phyloP scores from a whole-genome alignment of 2,888 invertebrate genomes.

The Hecatera dysodea region DNA sequence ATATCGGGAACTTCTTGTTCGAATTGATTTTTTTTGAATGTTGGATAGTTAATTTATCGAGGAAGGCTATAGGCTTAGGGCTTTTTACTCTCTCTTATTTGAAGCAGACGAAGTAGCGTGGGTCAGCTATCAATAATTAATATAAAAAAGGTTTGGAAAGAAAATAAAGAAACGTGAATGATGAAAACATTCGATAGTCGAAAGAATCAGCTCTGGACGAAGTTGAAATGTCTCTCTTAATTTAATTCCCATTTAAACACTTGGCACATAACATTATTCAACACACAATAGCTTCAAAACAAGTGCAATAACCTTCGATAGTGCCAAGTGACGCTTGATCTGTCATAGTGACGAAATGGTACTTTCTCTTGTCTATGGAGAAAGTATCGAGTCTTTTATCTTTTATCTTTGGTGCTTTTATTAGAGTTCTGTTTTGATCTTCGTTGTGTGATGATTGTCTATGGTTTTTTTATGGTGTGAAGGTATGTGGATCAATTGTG shows the following conservation, averaged over 20 bases:
- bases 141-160: too few species aligned
- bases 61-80: too few species aligned
- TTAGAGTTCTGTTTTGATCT: slow-evolving; percentile 55
- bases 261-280: slow-evolving; percentile 7
- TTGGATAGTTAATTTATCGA: too few species aligned
- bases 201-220: background rate
- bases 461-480: slow-evolving; percentile 22
- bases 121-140: too few species aligned
- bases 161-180: too few species aligned
- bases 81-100: too few species aligned
- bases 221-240: background rate
- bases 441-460: slow-evolving; percentile 46
- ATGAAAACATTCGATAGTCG: too few species aligned
- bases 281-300: slow-evolving; percentile 40
- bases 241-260: background rate
- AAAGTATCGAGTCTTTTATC: slow-evolving; percentile 69
- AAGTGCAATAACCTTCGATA: slow-evolving; percentile 54
- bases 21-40: too few species aligned
- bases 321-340: slow-evolving; percentile 52
- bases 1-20: too few species aligned
- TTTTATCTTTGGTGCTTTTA: slow-evolving; percentile 64
- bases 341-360: slow-evolving; percentile 61
- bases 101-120: too few species aligned
- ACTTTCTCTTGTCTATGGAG: slow-evolving; percentile 67
- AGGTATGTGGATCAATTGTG: slow-evolving; percentile 5